Conservation (phyloP, 2,797 vertebrate species). For the Chloroceryle amazona region DNA sequence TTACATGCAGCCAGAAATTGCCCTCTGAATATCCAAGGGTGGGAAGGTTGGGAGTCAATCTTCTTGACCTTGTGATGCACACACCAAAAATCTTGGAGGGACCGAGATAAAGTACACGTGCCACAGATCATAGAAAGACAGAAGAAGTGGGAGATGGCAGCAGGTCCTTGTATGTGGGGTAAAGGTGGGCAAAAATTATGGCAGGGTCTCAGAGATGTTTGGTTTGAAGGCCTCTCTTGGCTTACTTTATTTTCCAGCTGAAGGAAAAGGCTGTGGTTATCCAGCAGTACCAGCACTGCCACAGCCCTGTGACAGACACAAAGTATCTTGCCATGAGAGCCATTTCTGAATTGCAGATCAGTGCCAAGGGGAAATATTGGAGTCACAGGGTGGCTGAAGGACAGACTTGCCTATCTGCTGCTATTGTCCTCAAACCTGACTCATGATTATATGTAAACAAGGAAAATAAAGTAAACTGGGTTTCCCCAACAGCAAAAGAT, state of each 20-base stretch:
- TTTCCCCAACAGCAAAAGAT: constrained; percentile 3
- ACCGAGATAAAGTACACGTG: background rate
- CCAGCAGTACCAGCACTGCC: background rate
- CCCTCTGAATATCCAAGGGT: background rate
- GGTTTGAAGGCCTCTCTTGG: background rate
- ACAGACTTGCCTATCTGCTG: background rate
- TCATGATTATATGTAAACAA: background rate
- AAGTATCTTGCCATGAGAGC: background rate
- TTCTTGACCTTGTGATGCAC: background rate
- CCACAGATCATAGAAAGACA: background rate
- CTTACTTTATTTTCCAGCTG: background rate
- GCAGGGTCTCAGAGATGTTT: background rate
- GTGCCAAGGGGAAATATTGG: background rate
- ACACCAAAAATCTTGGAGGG: background rate
- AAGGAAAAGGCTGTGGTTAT: background rate
- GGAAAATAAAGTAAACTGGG: background rate
- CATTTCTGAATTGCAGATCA: background rate
- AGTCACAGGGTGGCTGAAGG: background rate
- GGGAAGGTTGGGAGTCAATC: background rate
- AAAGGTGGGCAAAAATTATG: background rate
- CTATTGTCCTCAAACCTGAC: background rate
- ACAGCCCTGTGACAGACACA: background rate
- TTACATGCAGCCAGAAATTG: background rate
- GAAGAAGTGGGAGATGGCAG: background rate
- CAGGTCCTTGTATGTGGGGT: background rate